These are phyloP conservation scores for Macrosoma leucophasiata DNA, from an alignment of 2,888 invertebrate genomes.

Conservation along the genomic window DNA sequence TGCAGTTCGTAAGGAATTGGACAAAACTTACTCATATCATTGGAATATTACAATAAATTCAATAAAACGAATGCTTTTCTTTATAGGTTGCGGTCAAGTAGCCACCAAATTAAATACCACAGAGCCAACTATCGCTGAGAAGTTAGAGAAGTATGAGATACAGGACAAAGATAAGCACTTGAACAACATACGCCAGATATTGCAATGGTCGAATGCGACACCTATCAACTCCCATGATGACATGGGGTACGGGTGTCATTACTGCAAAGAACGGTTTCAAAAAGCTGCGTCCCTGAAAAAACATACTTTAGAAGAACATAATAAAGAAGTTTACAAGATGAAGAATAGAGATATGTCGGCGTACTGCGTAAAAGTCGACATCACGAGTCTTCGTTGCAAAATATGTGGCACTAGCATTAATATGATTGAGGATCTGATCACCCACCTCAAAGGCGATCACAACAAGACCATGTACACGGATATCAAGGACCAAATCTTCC, in stretches of 20 bases:
- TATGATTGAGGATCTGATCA: constrained; percentile 39
- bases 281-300: constrained; percentile 30
- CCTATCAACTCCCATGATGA: constrained; percentile 33
- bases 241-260: constrained; percentile 27
- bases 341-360: constrained; percentile 32
- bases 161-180: no score
- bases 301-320: constrained; percentile 22
- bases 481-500: no score
- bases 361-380: constrained; percentile 49
- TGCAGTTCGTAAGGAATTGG: no score
- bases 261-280: constrained; percentile 25
- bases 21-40: no score
- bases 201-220: constrained; percentile 35
- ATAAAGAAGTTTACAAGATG: constrained; percentile 18
- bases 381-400: constrained; percentile 42
- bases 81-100: no score
- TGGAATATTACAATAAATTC: no score
- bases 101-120: no score
- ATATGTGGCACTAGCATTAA: constrained; percentile 36
- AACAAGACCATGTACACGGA: no score
- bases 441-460: constrained; percentile 48
- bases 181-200: constrained; percentile 4
- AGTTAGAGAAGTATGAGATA: no score
- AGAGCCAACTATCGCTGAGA: no score
- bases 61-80: no score